Base-by-base conservation (phyloP, 2,113 vertebrate genomes). In the Chamaea fasciata region DNA sequence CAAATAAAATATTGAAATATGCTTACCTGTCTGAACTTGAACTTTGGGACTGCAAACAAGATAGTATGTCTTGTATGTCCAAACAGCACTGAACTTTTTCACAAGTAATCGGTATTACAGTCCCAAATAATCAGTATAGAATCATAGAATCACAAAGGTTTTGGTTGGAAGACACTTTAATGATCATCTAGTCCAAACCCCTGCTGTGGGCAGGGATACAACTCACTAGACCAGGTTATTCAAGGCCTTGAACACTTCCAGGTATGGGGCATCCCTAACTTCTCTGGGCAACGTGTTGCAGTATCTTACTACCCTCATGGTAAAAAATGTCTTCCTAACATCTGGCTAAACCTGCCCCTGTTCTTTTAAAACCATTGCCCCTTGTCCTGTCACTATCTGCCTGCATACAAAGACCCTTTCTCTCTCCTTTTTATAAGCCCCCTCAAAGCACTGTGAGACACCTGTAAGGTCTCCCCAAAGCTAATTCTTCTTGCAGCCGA, bases 341-440 rank as follows among this genome's bases (percentile, higher is more conserved):
- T 15, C 39, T 44, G 28, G 31, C 11, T n/a, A 39, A 52, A 62
- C 23, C 15, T 44, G 4, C 5, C 12, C 9, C 16, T 23, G 39
- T 46, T 19, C 64, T 24, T 60, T 69, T 77, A 53, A 60, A 62
- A 78, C 19, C 23, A 70, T 3, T 78, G 33, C 7, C 17, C 27
- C 22, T 53, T 23, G 3, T 27, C 33, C 55, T 28, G 39, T 37
- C 67, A 19, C 21, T 57, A 18, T 23, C 17, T 57, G 35, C 21
- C 30, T 1, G 0, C 15, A 31, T 3, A 26, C 24, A 35, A 56
- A 49, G 17, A 21, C 24, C 4, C 17, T 19, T 14, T 11, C 13
- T 16, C 23, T 13, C 20, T 71, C 42, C 13, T 26, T 78, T 42
- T 50, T 37, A 33, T 7, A 44, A 57, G 22, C 7, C 13, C 46